Conservation (phyloP, 2,888 invertebrate species). For the Limenitis camilla region DNA sequence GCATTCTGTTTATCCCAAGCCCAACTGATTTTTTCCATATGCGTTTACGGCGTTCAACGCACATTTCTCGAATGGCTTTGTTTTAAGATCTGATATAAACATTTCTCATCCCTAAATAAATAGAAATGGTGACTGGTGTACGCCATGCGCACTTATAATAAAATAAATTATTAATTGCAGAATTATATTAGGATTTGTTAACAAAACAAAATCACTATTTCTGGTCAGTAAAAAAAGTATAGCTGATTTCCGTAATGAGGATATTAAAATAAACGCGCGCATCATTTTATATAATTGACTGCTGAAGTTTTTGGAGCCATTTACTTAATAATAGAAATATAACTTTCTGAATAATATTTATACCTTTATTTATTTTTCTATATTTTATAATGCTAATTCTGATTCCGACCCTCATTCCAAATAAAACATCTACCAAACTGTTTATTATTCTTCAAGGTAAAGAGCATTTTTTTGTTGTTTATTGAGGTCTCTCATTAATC, state of each 20-base stretch:
- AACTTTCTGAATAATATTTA: too few species aligned
- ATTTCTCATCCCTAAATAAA: conserved; percentile 21
- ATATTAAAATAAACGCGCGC: too few species aligned
- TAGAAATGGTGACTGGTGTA: background rate
- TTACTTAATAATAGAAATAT: too few species aligned
- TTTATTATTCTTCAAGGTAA: background rate
- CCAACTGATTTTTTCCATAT: conserved; percentile 59
- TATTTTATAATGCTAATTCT: background rate
- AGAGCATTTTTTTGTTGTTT: background rate
- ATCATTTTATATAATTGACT: too few species aligned
- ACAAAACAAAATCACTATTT: too few species aligned
- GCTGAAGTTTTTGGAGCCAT: too few species aligned
- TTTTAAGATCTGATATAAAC: conserved; percentile 44
- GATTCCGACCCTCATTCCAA: too few species aligned
- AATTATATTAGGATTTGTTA: background rate
- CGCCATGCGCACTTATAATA: background rate
- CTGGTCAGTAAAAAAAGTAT: too few species aligned
- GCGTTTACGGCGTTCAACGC: conserved; percentile 49
- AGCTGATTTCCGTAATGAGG: too few species aligned
- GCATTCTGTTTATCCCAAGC: conserved; percentile 62
- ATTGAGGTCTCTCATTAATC: background rate
- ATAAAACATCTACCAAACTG: too few species aligned
- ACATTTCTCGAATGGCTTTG: conserved; percentile 48
- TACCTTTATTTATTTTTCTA: too few species aligned
- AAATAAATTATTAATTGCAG: background rate